These are phyloP conservation scores for Aquatica leii DNA, from an alignment of 2,888 invertebrate genomes.

Conservation along the genomic window DNA sequence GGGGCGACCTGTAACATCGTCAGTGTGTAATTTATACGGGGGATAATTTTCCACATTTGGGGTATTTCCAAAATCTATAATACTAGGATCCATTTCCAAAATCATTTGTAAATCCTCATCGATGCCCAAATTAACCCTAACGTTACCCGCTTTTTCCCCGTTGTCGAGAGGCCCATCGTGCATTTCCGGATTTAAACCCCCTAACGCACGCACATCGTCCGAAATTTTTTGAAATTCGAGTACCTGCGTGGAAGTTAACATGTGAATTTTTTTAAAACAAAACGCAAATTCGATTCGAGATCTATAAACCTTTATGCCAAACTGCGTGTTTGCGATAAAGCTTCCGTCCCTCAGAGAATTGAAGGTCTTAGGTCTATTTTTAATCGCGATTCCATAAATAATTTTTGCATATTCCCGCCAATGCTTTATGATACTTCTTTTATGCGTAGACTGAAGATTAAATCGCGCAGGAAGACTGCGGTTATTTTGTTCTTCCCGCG, in stretches of 20 bases:
- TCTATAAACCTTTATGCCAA: conserved; percentile 32
- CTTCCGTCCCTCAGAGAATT: conserved; percentile 38
- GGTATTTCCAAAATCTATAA: conserved; percentile 61
- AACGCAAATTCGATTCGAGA: conserved; percentile 11
- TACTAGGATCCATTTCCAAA: conserved; percentile 69
- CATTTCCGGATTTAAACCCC: conserved; percentile 2
- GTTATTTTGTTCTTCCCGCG: conserved; percentile 30
- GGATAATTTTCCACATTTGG: conserved; percentile 33
- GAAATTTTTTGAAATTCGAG: conserved; percentile 32
- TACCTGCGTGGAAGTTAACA: conserved; percentile 29
- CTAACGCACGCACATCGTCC: conserved; percentile 24
- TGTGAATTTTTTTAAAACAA: conserved; percentile 12
- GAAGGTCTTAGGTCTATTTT: conserved; percentile 46
- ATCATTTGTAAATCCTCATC: conserved; percentile 69
- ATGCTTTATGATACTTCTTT: not conserved
- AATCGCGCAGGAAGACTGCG: conserved; percentile 14
- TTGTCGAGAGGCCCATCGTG: conserved; percentile 5
- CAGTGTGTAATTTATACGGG: not conserved
- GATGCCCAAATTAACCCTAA: conserved; percentile 64
- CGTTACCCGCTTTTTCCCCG: conserved; percentile 30
- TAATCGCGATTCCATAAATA: conserved; percentile 42
- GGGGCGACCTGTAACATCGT: not conserved
- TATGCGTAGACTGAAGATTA: not conserved
- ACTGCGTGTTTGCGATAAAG: conserved; percentile 33
- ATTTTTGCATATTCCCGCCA: conserved; percentile 32